A percentile compares a stretch with the other conserved stretches of the same genome.
phyloP scores from a whole-genome alignment of 2,113 vertebrate species.

The Poeciliopsis turrubarensis region DNA sequence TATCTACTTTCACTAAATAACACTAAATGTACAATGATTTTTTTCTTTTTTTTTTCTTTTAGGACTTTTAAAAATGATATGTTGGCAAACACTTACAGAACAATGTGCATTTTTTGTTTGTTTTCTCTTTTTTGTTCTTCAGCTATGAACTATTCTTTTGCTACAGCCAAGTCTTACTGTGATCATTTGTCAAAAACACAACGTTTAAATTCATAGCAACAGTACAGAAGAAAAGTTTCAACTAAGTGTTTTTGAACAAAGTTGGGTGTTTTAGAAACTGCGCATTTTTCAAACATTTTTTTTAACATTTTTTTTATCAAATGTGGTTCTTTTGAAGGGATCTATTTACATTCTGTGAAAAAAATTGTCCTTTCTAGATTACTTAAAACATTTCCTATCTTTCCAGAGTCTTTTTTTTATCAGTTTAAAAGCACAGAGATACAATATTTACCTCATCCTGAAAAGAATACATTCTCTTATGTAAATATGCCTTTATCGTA shows the following conservation, averaged over 20 bases:
- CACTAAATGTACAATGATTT: slow-evolving; percentile 50
- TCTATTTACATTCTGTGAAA: slow-evolving; percentile 75
- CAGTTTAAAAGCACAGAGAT: slow-evolving; percentile 58
- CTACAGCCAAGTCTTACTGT: slow-evolving; percentile 70
- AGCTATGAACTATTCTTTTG: slow-evolving; percentile 58
- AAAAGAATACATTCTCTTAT: slow-evolving; percentile 79
- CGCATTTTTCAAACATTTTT: slow-evolving; percentile 39
- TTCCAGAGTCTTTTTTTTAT: slow-evolving; percentile 22
- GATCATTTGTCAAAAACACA: slow-evolving; percentile 56
- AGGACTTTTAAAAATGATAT: slow-evolving; percentile 45
- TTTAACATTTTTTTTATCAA: slow-evolving; percentile 69
- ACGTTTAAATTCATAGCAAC: slow-evolving; percentile 65
- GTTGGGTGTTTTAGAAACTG: slow-evolving; percentile 53
- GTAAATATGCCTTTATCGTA: slow-evolving; percentile 62
- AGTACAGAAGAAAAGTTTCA: slow-evolving; percentile 67
- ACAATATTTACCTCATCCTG: slow-evolving; percentile 53
- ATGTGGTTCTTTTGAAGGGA: slow-evolving; percentile 50
- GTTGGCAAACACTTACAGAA: slow-evolving; percentile 70
- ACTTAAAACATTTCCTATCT: slow-evolving; percentile 27
- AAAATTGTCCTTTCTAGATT: slow-evolving; percentile 15
- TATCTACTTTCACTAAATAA: slow-evolving; percentile 66
- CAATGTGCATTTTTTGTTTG: slow-evolving; percentile 39
- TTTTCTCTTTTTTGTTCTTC: slow-evolving; percentile 6
- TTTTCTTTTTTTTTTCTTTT: neutral
- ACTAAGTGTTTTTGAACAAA: slow-evolving; percentile 64